These are phyloP conservation scores for Tragelaphus imberbis DNA, from an alignment of 2,113 vertebrate species.

Conservation along the genomic window DNA sequence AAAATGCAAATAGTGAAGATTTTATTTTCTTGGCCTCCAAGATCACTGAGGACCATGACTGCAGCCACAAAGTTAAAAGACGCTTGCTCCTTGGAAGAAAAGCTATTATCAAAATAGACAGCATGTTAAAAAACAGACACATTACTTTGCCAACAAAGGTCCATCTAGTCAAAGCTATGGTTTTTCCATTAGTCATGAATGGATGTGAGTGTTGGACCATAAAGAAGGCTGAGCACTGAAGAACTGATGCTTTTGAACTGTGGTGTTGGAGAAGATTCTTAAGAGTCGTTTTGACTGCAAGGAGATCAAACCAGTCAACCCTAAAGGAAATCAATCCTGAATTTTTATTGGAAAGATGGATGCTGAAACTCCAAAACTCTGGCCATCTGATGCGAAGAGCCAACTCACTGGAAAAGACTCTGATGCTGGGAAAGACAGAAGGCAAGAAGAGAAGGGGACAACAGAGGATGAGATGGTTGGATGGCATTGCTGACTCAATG, in stretches of 20 bases:
- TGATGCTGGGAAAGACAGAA: background rate
- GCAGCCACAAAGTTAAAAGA: background rate
- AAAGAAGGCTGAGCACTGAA: background rate
- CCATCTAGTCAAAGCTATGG: background rate
- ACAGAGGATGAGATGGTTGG: background rate
- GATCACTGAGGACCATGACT: rapidly evolving
- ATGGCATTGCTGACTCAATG: background rate
- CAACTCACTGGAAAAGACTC: background rate
- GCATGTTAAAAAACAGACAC: background rate
- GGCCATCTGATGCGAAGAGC: background rate
- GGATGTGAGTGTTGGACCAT: background rate
- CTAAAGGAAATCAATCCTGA: background rate
- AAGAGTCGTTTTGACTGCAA: background rate
- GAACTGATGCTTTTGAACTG: background rate
- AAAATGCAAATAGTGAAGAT: background rate
- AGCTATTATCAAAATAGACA: background rate
- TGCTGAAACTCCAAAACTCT: background rate
- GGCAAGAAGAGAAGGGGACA: background rate
- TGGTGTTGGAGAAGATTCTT: background rate
- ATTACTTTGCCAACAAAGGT: background rate
- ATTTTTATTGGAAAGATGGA: background rate
- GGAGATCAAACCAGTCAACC: background rate
- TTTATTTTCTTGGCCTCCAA: background rate
- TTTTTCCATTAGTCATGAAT: background rate
- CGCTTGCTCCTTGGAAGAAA: background rate